Evolutionary conservation across 2,888 invertebrate species (phyloP), one percentile per base, ranked within the genome.

Genomic region (Cheiracanthium punctorium): DNA sequence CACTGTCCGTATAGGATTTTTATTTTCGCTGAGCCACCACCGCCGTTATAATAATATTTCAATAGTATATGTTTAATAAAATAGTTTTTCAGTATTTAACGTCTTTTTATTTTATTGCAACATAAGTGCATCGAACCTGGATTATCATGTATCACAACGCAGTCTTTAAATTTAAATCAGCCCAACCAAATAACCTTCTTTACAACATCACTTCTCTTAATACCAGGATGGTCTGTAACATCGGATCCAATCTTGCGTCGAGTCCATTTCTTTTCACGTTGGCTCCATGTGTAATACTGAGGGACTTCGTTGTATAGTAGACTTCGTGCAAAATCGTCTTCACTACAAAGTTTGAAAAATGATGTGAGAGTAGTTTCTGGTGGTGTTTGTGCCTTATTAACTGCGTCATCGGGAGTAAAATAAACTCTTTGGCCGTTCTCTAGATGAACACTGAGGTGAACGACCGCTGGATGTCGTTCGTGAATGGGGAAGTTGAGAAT

Each of bases 341-440:
- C 28, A 8, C 28, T 17, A 32, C 43, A 72, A 5, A 72, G 43
- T 1, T 12, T 12, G 32, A 72, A 72, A n/a, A 72, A 72, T 24
- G 72, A 41, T 12, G 41, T 72, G 14, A 43, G 37, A 2, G 72
- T 43, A 28, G 72, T 72, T 14, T 29, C 20, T 5, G 8, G 72
- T 7, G 28, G 28, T 8, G 0, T 20, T 43, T 43, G 37, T 1
- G 29, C 14, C 14, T 14, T 29, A 43, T 41, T 4, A 0, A 12
- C 4, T 5, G 29, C 89, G 90, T 90, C 91, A 7, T 82, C 88
- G 80, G 88, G 88, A 30, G 90, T 91, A 73, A 91, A 91, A 77
- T 90, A 91, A 33, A 91, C 89, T 52, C 90, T 86, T 85, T 90
- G 90, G 58, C 90, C 89, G 88, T 90, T 91, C 89, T 90, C 89